Conservation (phyloP, 2,797 vertebrate genomes). For the Alfaro cultratus region DNA sequence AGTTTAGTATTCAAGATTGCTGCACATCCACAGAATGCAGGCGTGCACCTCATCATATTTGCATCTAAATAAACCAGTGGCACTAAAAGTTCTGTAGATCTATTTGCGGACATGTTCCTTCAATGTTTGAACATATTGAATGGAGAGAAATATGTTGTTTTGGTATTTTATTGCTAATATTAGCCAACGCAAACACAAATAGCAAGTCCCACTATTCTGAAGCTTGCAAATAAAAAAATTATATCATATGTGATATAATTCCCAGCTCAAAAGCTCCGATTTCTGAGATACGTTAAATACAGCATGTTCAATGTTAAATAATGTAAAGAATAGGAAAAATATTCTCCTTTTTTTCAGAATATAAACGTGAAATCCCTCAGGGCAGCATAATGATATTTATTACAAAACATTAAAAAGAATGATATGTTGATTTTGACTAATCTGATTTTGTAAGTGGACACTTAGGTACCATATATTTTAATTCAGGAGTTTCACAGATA, state of each 20-base stretch:
- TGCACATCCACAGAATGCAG: background rate
- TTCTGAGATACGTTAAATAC: background rate
- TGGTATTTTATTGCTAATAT: background rate
- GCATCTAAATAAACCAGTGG: background rate
- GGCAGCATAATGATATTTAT: background rate
- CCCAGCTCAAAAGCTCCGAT: background rate
- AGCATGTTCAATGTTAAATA: background rate
- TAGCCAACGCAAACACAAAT: background rate
- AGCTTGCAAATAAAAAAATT: background rate
- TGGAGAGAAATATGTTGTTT: background rate
- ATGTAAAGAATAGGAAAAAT: background rate
- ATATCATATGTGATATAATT: background rate
- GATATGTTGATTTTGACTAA: background rate
- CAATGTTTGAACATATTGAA: background rate
- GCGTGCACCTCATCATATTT: background rate
- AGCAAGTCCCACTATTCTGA: background rate
- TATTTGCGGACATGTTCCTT: background rate
- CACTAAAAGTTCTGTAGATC: background rate
- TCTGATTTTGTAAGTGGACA: background rate
- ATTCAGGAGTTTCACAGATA: too few species aligned
- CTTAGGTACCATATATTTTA: too few species aligned
- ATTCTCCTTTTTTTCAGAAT: background rate
- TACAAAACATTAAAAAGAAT: background rate
- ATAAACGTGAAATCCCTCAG: background rate
- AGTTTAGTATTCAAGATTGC: background rate